Conservation (phyloP, 2,113 vertebrate genomes). For the Takifugu flavidus region DNA sequence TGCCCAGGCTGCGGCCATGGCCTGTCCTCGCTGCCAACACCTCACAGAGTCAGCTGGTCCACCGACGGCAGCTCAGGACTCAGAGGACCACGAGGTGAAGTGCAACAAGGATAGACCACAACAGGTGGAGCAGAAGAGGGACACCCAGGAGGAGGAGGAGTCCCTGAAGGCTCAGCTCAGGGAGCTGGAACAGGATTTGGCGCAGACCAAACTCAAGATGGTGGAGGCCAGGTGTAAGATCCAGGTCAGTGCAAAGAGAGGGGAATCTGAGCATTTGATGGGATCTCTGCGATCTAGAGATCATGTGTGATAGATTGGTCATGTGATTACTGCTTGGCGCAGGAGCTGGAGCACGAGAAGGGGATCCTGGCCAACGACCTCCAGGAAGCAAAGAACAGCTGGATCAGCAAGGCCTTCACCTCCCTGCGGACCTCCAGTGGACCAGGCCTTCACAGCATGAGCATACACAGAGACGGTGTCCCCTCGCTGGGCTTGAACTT, state of each 20-base stretch:
- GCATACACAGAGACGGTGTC: conserved; percentile 18
- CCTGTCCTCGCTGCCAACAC: conserved; percentile 82
- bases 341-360: conserved; percentile 93
- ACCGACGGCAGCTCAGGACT: conserved; percentile 43
- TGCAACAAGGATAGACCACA: neutral
- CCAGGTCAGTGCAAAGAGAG: conserved; percentile 74
- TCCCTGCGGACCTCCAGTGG: conserved; percentile 83
- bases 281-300: neutral
- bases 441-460: conserved; percentile 10
- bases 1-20: conserved; percentile 78
- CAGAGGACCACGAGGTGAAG: neutral
- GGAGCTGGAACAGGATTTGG: conserved; percentile 88
- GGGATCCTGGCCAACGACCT: conserved; percentile 86
- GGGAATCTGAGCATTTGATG: neutral
- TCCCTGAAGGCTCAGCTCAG: conserved; percentile 81
- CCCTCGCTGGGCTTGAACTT: conserved; percentile 1
- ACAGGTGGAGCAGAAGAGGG: conserved; percentile 4
- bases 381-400: conserved; percentile 90
- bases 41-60: conserved; percentile 71
- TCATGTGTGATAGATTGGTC: too few relatives aligned
- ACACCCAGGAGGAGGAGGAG: conserved; percentile 77
- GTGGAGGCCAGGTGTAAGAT: conserved; percentile 94
- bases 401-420: conserved; percentile 94
- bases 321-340: conserved; percentile 16
- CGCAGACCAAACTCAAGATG: conserved; percentile 89